Conservation (phyloP, 2,797 vertebrate species). For the Anguilla marmorata region DNA sequence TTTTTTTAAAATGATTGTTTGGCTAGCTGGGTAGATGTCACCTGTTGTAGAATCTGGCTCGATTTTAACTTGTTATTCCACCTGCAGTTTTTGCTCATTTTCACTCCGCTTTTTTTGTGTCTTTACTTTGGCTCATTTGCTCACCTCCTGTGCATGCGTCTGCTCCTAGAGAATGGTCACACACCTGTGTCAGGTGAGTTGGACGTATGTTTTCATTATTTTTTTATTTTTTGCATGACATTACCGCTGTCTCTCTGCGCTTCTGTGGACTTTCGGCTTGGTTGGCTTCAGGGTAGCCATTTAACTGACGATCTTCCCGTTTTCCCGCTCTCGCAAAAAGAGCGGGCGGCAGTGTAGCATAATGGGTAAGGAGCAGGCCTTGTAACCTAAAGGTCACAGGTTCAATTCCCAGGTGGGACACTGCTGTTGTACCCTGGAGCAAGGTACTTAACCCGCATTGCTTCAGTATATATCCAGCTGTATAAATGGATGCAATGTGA, state of each 20-base stretch:
- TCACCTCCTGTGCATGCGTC: conserved; percentile 93
- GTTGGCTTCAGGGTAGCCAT: neutral
- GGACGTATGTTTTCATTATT: conserved; percentile 24
- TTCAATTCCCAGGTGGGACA: too few relatives aligned
- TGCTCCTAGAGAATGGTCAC: conserved; percentile 97
- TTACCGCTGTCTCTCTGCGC: neutral
- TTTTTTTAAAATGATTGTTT: neutral
- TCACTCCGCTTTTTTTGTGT: conserved; percentile 25
- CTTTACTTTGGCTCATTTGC: conserved; percentile 60
- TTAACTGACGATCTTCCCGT: neutral
- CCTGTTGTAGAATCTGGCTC: conserved; percentile 4
- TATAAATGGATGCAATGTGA: too few relatives aligned
- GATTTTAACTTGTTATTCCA: conserved; percentile 54
- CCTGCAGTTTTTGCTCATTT: conserved; percentile 74
- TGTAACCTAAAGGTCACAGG: too few relatives aligned
- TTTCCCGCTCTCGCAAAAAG: neutral
- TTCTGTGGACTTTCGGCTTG: neutral
- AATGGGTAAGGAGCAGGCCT: too few relatives aligned
- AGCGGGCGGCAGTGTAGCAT: too few relatives aligned
- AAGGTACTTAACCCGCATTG: too few relatives aligned
- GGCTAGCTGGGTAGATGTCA: conserved; percentile 12
- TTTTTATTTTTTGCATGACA: conserved; percentile 57
- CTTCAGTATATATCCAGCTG: too few relatives aligned
- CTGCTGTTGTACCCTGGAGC: too few relatives aligned
- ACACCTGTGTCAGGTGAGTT: conserved; percentile 98